phyloP scores from a whole-genome alignment of 2,797 vertebrate species.

The Chaenodraco wilsoni region DNA sequence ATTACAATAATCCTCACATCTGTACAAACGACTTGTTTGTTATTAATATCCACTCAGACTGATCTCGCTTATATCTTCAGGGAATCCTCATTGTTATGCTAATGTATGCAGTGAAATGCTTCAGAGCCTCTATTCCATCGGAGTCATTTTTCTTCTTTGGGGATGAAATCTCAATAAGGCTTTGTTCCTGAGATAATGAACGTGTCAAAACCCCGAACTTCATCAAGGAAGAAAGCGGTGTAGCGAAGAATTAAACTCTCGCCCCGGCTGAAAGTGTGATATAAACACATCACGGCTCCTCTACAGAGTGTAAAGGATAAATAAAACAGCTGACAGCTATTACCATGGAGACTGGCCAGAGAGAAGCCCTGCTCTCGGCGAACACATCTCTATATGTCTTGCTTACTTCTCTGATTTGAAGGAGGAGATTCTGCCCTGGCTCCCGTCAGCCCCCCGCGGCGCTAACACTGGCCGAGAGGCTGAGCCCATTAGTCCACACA shows the following conservation, averaged over 20 bases:
- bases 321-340: constrained; percentile 67
- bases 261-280: constrained; percentile 30
- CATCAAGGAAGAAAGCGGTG: neutral
- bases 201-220: constrained; percentile 22
- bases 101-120: constrained; percentile 14
- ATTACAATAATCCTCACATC: constrained; percentile 1
- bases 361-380: constrained; percentile 39
- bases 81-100: constrained; percentile 17
- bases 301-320: constrained; percentile 58
- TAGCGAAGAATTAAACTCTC: constrained; percentile 23
- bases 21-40: neutral
- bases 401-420: constrained; percentile 25
- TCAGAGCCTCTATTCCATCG: neutral
- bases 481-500: constrained; percentile 42
- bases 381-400: constrained; percentile 7
- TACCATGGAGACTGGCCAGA: constrained; percentile 69
- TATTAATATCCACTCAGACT: constrained; percentile 11
- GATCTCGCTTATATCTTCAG: constrained; percentile 8
- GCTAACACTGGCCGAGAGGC: constrained; percentile 19
- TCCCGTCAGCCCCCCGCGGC: constrained; percentile 21
- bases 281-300: constrained; percentile 37
- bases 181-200: constrained; percentile 5
- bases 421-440: constrained; percentile 31
- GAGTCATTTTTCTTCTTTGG: neutral
- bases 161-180: constrained; percentile 1